These are phyloP conservation scores for Paramisgurnus dabryanus DNA, from an alignment of 2,113 vertebrate species.

Conservation along the genomic window DNA sequence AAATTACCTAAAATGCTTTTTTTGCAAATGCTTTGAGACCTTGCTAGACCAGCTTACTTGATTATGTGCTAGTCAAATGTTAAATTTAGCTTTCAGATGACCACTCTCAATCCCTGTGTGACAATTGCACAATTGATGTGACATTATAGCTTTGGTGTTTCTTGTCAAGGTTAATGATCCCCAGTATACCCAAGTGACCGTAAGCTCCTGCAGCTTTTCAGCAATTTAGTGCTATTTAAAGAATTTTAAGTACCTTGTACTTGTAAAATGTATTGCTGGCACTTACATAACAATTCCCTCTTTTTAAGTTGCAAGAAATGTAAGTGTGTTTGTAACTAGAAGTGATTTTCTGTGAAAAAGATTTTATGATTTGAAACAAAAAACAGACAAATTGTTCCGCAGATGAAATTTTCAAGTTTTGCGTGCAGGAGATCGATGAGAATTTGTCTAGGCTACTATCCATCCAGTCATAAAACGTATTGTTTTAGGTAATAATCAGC, in stretches of 20 bases:
- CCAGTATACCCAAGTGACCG: not conserved
- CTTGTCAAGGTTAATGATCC: conserved; percentile 31
- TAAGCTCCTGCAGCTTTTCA: not conserved
- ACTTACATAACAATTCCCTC: not conserved
- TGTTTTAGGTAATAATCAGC: conserved; percentile 30
- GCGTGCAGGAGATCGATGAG: conserved; percentile 18
- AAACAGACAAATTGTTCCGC: not conserved
- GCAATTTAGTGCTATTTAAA: not conserved
- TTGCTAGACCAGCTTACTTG: no score
- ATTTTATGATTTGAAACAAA: no score
- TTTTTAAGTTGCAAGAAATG: not conserved
- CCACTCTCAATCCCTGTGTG: not conserved
- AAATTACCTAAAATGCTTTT: no score
- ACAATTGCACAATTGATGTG: not conserved
- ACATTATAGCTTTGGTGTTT: not conserved
- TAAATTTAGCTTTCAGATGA: no score
- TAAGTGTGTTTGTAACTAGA: not conserved
- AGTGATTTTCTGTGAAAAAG: not conserved
- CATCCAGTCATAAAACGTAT: conserved; percentile 36
- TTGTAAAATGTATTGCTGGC: not conserved
- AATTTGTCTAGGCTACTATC: conserved; percentile 19
- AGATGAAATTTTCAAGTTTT: conserved; percentile 7
- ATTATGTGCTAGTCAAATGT: no score
- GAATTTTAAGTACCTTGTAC: not conserved
- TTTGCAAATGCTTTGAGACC: no score